A percentile compares a stretch with the other conserved stretches of the same genome.
Evolutionary conservation across 2,113 vertebrate species (phyloP).

Genomic region (Sander vitreus): DNA sequence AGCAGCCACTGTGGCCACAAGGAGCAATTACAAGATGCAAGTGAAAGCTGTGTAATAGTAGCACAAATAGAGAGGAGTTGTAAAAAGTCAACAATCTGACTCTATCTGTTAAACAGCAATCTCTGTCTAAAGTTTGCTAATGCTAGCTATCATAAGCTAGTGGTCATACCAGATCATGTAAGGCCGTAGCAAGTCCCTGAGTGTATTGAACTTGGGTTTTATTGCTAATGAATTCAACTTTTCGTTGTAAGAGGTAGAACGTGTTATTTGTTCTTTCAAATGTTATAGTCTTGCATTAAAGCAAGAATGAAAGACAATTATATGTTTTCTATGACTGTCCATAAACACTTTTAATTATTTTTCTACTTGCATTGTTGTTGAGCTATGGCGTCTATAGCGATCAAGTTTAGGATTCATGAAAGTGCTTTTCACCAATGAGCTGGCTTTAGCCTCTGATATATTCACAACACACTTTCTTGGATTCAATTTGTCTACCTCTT

Average conservation of each 20-base stretch:
- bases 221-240: background rate
- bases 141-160: background rate
- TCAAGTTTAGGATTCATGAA: background rate
- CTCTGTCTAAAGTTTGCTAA: background rate
- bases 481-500: slow-evolving; percentile 18
- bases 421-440: background rate
- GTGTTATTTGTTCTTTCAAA: background rate
- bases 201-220: background rate
- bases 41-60: background rate
- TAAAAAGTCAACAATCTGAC: background rate
- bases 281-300: background rate
- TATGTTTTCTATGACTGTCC: background rate
- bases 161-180: background rate
- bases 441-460: background rate
- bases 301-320: background rate
- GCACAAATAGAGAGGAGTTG: background rate
- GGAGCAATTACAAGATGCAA: background rate
- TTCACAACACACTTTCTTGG: background rate
- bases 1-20: background rate
- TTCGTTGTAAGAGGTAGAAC: background rate
- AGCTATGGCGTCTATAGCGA: background rate
- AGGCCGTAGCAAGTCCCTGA: background rate
- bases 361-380: background rate
- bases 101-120: background rate
- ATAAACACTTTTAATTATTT: background rate